These are phyloP conservation scores for Caenorhabditis latens DNA, from an alignment of 1,140 invertebrate genomes.

Conservation along the genomic window DNA sequence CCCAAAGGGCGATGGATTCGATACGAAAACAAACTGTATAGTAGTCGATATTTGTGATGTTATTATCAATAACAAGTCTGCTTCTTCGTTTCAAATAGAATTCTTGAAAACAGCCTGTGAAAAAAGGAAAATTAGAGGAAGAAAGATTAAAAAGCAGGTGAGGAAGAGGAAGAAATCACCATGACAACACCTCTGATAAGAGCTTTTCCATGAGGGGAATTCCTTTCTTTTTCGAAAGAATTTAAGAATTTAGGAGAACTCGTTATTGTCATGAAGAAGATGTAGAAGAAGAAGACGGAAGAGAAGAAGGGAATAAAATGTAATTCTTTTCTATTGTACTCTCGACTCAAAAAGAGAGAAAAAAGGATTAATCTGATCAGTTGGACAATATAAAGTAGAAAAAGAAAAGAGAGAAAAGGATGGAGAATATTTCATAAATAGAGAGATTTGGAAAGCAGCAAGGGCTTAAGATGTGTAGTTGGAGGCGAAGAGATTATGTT, in stretches of 20 bases:
- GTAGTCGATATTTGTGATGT: no score
- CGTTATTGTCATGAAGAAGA: not conserved
- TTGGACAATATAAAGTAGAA: slow-evolving; percentile 33
- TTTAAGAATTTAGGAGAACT: not conserved
- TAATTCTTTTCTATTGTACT: slow-evolving; percentile 11
- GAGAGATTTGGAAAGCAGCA: not conserved
- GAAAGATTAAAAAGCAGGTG: not conserved
- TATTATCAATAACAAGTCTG: no score
- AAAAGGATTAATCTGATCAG: slow-evolving; percentile 45
- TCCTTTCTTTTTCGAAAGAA: not conserved
- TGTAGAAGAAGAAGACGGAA: not conserved
- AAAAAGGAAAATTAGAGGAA: not conserved
- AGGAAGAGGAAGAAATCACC: not conserved
- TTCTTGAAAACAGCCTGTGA: not conserved
- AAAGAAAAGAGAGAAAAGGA: not conserved
- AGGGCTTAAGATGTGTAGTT: not conserved
- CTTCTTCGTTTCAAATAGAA: not conserved
- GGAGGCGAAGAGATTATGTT: not conserved
- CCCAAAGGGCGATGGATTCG: no score
- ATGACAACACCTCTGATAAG: slow-evolving; percentile 34
- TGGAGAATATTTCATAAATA: not conserved
- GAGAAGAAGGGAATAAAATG: not conserved
- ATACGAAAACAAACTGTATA: no score
- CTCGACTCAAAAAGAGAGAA: slow-evolving; percentile 13
- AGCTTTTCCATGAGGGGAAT: not conserved